These are phyloP conservation scores for Nanorana parkeri DNA, from an alignment of 2,113 vertebrate species.

Conservation along the genomic window DNA sequence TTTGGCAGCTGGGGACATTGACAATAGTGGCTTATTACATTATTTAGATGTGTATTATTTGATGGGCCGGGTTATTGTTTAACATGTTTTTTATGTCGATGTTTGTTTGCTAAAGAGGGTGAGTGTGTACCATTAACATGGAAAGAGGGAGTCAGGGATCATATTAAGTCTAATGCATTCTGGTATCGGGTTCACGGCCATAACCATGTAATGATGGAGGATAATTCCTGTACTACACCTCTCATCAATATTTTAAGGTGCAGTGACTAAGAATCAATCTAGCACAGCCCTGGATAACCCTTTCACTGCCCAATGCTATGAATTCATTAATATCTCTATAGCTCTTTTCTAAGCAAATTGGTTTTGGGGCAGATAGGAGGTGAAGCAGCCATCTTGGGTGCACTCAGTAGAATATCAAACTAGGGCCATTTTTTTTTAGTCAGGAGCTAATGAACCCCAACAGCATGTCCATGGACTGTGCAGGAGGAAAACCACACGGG, in stretches of 20 bases:
- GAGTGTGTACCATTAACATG: neutral
- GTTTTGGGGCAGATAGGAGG: too few species aligned
- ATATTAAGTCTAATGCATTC: neutral
- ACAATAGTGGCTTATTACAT: slow-evolving; percentile 50
- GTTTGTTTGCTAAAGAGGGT: slow-evolving; percentile 1
- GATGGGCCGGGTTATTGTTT: neutral
- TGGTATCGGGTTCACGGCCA: neutral
- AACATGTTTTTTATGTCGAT: slow-evolving; percentile 12
- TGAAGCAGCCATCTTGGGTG: too few species aligned
- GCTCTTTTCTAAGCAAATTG: too few species aligned
- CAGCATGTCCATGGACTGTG: too few species aligned
- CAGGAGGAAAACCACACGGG: too few species aligned
- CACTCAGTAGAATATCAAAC: too few species aligned
- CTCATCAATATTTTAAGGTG: neutral
- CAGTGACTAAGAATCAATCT: slow-evolving; percentile 3
- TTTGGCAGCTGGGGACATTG: slow-evolving; percentile 87
- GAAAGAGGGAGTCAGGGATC: slow-evolving; percentile 11
- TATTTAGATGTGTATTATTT: slow-evolving; percentile 2
- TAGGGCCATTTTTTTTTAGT: too few species aligned
- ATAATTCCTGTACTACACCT: slow-evolving; percentile 1
- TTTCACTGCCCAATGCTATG: neutral
- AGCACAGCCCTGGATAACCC: slow-evolving; percentile 19
- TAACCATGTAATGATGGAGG: neutral
- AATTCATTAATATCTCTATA: too few species aligned
- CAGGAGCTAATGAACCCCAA: too few species aligned